Conservation (phyloP, 2,797 vertebrate species). For the Hydrophis major region DNA sequence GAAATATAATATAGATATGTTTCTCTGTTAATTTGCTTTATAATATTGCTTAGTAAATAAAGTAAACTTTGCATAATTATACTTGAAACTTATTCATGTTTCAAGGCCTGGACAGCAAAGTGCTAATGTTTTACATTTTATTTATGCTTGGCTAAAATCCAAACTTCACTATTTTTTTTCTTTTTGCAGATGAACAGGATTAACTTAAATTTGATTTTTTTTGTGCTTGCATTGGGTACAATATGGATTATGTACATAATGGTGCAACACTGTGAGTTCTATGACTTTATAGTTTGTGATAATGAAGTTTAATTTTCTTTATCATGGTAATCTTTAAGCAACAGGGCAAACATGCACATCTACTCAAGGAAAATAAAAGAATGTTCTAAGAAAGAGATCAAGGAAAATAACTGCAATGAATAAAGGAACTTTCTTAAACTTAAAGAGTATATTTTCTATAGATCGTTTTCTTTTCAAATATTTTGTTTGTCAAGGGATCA, state of each 20-base stretch:
- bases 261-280: background rate
- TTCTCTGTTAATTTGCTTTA: background rate
- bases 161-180: background rate
- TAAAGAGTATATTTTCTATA: constrained; percentile 41
- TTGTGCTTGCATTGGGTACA: background rate
- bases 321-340: constrained; percentile 47
- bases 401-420: constrained; percentile 38
- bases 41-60: background rate
- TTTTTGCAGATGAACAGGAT: background rate
- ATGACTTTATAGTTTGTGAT: background rate
- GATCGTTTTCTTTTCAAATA: constrained; percentile 35
- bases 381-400: constrained; percentile 34
- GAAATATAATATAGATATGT: background rate
- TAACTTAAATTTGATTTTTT: constrained; percentile 6
- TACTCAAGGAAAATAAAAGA: constrained; percentile 38
- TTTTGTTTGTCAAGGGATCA: constrained; percentile 47
- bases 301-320: constrained; percentile 32
- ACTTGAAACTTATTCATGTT: background rate
- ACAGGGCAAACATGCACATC: constrained; percentile 34
- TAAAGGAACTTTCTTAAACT: constrained; percentile 45
- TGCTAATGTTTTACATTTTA: background rate
- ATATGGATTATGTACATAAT: background rate
- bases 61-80: background rate
- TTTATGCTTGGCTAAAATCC: background rate
- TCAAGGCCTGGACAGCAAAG: background rate